Conservation (phyloP, 2,888 invertebrate genomes). For the Sicus ferrugineus region DNA sequence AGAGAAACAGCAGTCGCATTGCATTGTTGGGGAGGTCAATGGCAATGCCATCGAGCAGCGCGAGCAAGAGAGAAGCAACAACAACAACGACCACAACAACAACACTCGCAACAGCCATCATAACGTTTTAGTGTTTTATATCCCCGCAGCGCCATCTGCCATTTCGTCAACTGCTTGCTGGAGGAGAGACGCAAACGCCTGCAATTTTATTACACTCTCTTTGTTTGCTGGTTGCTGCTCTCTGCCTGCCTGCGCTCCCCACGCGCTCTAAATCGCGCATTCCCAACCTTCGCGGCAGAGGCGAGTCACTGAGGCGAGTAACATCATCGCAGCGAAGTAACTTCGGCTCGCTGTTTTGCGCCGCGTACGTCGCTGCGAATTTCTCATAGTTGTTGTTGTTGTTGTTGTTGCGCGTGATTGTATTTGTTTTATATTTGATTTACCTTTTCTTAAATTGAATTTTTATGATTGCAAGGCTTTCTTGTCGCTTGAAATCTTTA, state of each 20-base stretch:
- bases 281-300: too few relatives aligned
- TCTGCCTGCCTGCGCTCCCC: too few relatives aligned
- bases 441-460: neutral
- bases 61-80: neutral
- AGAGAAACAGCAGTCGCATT: too few relatives aligned
- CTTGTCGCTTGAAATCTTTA: neutral
- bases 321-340: too few relatives aligned
- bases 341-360: too few relatives aligned
- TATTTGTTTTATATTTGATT: neutral
- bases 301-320: too few relatives aligned
- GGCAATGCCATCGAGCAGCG: conserved; percentile 43
- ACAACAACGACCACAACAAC: neutral
- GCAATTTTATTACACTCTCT: too few relatives aligned
- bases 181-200: too few relatives aligned
- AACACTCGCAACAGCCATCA: neutral
- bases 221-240: too few relatives aligned
- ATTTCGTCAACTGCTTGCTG: too few relatives aligned
- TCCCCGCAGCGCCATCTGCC: neutral
- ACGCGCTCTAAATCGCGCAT: too few relatives aligned
- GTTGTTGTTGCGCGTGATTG: neutral
- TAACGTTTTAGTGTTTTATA: neutral
- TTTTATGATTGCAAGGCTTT: neutral
- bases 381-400: neutral
- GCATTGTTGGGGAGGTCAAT: conserved; percentile 42
- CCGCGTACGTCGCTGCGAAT: too few relatives aligned